Evolutionary conservation across 1,140 invertebrate species (phyloP).

Genomic region (Gonioctena quinquepunctata): DNA sequence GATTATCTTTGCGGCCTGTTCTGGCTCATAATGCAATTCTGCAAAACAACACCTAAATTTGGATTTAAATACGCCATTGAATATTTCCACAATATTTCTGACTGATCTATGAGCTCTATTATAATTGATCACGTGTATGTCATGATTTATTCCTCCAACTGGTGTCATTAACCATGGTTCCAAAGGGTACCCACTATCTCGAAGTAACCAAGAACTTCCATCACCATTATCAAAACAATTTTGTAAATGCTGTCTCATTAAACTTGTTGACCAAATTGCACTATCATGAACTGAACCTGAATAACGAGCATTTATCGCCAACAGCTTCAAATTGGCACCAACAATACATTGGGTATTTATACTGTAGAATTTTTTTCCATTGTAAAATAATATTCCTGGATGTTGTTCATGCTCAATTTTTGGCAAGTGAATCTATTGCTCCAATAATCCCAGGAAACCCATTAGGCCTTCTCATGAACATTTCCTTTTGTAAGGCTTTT

Average conservation of each 20-base stretch:
- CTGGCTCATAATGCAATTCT: not conserved
- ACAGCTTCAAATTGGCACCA: not conserved
- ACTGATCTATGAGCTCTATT: no score
- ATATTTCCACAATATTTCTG: not conserved
- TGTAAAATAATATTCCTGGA: not conserved
- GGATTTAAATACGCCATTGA: not conserved
- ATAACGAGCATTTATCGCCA: conserved; percentile 33
- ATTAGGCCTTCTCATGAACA: not conserved
- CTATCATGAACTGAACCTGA: conserved; percentile 44
- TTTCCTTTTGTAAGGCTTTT: not conserved
- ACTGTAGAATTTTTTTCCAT: not conserved
- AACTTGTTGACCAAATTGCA: conserved; percentile 27
- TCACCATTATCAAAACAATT: conserved; percentile 4
- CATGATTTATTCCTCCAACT: no score
- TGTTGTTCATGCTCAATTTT: not conserved
- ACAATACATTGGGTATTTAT: not conserved
- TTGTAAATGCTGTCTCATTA: conserved; percentile 14
- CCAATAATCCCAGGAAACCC: not conserved
- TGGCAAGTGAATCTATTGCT: not conserved
- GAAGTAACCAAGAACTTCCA: conserved; percentile 14
- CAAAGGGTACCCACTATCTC: conserved; percentile 31
- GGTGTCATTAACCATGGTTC: conserved; percentile 36
- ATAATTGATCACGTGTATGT: no score
- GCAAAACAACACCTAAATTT: not conserved
- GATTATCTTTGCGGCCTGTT: not conserved